Percentiles rank a stretch among this genome's conserved stretches.
Evolutionary conservation across 1,140 invertebrate species (phyloP).

Genomic region (Holcopasites calliopsidis): DNA sequence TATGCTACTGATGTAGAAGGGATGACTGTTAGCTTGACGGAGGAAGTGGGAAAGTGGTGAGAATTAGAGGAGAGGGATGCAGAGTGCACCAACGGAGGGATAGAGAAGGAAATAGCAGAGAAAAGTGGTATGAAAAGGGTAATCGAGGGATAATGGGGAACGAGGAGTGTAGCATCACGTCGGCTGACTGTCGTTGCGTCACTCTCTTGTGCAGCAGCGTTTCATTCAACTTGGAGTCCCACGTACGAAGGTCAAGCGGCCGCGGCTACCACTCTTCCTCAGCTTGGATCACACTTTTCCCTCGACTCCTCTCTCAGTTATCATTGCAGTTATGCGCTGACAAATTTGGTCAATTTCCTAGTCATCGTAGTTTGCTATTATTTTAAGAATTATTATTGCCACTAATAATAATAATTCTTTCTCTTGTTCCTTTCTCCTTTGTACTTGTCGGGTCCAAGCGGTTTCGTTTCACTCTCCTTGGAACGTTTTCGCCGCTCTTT

Average conservation of each 20-base stretch:
- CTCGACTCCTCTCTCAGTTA: neutral
- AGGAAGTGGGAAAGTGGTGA: neutral
- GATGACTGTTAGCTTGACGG: slow-evolving; percentile 16
- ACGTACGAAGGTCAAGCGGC: slow-evolving; percentile 78
- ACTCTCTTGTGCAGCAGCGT: slow-evolving; percentile 64
- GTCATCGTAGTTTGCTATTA: no score
- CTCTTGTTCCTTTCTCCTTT: no score
- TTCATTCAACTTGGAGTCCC: slow-evolving; percentile 75
- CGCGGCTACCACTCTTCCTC: slow-evolving; percentile 64
- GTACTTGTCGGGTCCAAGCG: no score
- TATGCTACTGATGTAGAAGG: slow-evolving; percentile 12
- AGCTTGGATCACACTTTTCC: no score
- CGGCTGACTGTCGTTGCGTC: slow-evolving; percentile 70
- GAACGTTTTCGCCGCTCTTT: no score
- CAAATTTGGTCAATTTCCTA: no score
- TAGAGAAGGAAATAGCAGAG: neutral
- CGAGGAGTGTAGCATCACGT: slow-evolving; percentile 49
- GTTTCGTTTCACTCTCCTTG: no score
- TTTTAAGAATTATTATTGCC: no score
- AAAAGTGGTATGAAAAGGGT: slow-evolving; percentile 6
- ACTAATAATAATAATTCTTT: no score
- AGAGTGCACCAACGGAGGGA: neutral
- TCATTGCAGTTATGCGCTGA: no score
- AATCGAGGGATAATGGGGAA: neutral
- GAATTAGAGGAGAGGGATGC: slow-evolving; percentile 26